These are phyloP conservation scores for Anguilla japonica DNA, from an alignment of 2,113 vertebrate genomes.

Conservation along the genomic window DNA sequence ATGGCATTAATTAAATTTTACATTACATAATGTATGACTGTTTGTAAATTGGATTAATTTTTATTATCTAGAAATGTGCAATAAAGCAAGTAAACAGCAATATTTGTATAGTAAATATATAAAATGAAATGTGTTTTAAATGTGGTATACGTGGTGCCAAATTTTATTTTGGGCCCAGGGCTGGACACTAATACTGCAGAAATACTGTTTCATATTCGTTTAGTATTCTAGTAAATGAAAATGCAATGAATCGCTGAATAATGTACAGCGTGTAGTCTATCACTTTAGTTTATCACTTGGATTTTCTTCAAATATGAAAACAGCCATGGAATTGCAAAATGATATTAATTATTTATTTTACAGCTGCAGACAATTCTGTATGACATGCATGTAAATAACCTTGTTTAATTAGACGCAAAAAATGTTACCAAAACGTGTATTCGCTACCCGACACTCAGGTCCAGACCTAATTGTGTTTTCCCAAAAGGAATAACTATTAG, in stretches of 20 bases:
- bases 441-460: slow-evolving; percentile 58
- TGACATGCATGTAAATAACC: slow-evolving; percentile 72
- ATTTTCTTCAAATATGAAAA: not conserved
- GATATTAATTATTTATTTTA: slow-evolving; percentile 16
- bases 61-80: not conserved
- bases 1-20: not conserved
- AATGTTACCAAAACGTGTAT: slow-evolving; percentile 45
- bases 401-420: slow-evolving; percentile 70
- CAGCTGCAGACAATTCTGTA: slow-evolving; percentile 53
- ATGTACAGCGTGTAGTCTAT: slow-evolving; percentile 35
- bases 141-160: slow-evolving; percentile 78
- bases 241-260: slow-evolving; percentile 75
- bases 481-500: slow-evolving; percentile 68
- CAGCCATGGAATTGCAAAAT: slow-evolving; percentile 8
- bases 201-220: slow-evolving; percentile 66
- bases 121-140: slow-evolving; percentile 41
- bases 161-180: slow-evolving; percentile 65
- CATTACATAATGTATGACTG: not conserved
- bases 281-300: slow-evolving; percentile 3
- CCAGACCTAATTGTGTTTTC: slow-evolving; percentile 69
- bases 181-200: slow-evolving; percentile 67
- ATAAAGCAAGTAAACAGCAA: not conserved
- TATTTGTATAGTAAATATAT: not conserved
- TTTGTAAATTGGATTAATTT: not conserved
- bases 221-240: slow-evolving; percentile 81